These are phyloP conservation scores for Tetrax tetrax DNA, from an alignment of 2,113 vertebrate genomes.

Conservation along the genomic window DNA sequence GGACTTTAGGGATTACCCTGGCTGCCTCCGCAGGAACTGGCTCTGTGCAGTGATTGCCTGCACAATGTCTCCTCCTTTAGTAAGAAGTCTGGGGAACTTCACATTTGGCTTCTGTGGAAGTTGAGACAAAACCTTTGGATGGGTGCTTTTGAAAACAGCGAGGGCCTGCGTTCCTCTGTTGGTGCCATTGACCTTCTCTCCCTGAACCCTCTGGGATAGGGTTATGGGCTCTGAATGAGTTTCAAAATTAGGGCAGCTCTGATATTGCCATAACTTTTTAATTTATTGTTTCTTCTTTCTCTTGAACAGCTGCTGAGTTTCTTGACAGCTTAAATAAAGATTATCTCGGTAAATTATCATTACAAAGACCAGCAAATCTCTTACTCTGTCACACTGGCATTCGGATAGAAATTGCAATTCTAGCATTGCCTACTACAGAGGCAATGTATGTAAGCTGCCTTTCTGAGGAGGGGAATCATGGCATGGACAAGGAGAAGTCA, in stretches of 20 bases:
- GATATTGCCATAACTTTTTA: not conserved
- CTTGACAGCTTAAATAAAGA: not conserved
- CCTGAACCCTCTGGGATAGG: not conserved
- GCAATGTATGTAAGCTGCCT: not conserved
- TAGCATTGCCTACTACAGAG: not conserved
- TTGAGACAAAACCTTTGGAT: not conserved
- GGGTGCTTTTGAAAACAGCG: not conserved
- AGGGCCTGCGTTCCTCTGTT: not conserved
- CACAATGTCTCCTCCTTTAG: not conserved
- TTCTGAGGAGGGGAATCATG: not conserved
- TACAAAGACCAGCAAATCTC: not conserved
- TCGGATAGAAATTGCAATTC: not conserved
- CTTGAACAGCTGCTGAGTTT: not conserved
- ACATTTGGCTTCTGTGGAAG: not conserved
- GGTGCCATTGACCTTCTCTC: not conserved
- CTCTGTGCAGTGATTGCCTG: not conserved
- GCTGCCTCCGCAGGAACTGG: not conserved
- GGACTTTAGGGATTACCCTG: not conserved
- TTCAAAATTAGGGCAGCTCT: not conserved
- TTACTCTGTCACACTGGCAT: not conserved
- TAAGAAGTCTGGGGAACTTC: not conserved
- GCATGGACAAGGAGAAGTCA: not conserved
- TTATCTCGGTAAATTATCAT: not conserved
- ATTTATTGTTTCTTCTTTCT: not conserved
- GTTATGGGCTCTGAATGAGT: not conserved